A percentile compares a stretch with the other conserved stretches of the same genome.
Evolutionary conservation across 2,113 vertebrate genomes (phyloP).

Genomic region (Neogobius melanostomus): DNA sequence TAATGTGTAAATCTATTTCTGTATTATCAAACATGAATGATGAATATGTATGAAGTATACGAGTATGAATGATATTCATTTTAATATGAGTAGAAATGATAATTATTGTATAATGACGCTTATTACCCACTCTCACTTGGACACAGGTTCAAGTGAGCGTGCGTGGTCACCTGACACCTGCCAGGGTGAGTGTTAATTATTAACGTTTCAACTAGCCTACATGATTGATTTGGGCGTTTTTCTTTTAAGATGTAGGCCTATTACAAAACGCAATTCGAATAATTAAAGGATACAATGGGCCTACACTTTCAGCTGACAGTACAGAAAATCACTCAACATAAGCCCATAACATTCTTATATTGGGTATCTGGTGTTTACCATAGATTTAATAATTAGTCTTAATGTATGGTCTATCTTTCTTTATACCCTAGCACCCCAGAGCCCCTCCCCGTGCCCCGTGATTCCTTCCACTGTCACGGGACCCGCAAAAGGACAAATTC

Average conservation of each 20-base stretch:
- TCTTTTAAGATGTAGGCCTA: background rate
- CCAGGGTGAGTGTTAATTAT: slow-evolving; percentile 56
- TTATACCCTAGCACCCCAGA: no score
- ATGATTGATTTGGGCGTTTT: background rate
- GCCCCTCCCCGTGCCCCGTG: background rate
- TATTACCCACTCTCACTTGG: background rate
- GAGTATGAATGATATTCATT: no score
- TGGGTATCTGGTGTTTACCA: no score
- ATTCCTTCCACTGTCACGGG: slow-evolving; percentile 64
- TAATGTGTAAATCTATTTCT: background rate
- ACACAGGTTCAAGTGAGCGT: slow-evolving; percentile 14
- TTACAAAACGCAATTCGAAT: no score
- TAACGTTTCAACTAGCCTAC: slow-evolving; percentile 23
- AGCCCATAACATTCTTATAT: no score
- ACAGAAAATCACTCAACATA: no score
- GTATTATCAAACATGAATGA: background rate
- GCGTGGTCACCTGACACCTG: slow-evolving; percentile 34
- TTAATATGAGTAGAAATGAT: no score
- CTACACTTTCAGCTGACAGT: no score
- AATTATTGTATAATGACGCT: background rate
- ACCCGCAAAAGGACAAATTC: slow-evolving; percentile 30
- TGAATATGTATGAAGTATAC: no score
- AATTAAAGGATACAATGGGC: no score
- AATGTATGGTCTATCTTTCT: no score
- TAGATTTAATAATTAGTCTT: no score